Base-by-base conservation (phyloP, 2,797 vertebrate species). In the Macropus fuliginosus region DNA sequence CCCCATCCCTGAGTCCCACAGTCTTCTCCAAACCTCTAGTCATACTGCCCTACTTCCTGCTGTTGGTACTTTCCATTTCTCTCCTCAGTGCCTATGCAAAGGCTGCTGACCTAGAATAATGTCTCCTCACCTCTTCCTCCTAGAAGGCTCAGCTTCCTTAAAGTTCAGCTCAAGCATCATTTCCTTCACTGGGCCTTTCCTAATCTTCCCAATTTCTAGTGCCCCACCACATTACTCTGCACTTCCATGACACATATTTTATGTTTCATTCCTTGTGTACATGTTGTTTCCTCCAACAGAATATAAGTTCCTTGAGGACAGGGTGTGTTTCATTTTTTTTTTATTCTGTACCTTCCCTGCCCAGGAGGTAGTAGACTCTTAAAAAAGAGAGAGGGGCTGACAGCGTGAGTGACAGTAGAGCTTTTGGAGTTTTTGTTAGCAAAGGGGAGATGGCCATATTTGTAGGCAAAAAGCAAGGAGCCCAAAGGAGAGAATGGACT, bases 401-500 rank as follows among this genome's bases (percentile, higher is more conserved):
- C 27, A 81, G 21, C 21, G 46, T 87, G 74, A 87, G 74, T 46
- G 3, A 87, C 4, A 27, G 74, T 50, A 27, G 40, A 1, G 31
- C 4, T 31, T 81, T 46, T 0, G 3, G 21, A 21, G 18, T 46
- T 81, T 66, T 40, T 40, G n/a, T 74, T 74, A 74, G 62, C n/a
- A 81, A 24, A 81, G n/a, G 18, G 66, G 29, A 81, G 3, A 46
- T 87, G 40, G 12, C 18, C 24, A 12, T 87, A 87, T 87, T 50
- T 87, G 21, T 87, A 87, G 74, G 40, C 40, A 87, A 50, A 81
- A 81, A 57, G 91, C 81, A 97, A 92, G 90, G 52, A n/a, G 4
- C 56, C 40, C 62, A 46, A 59, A 1, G n/a, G 94, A 97, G 66
- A 95, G 74, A 94, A 98, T 89, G 90, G 11, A 40, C 0, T 59